phyloP scores from a whole-genome alignment of 2,113 vertebrate species.

The Aythya baeri region DNA sequence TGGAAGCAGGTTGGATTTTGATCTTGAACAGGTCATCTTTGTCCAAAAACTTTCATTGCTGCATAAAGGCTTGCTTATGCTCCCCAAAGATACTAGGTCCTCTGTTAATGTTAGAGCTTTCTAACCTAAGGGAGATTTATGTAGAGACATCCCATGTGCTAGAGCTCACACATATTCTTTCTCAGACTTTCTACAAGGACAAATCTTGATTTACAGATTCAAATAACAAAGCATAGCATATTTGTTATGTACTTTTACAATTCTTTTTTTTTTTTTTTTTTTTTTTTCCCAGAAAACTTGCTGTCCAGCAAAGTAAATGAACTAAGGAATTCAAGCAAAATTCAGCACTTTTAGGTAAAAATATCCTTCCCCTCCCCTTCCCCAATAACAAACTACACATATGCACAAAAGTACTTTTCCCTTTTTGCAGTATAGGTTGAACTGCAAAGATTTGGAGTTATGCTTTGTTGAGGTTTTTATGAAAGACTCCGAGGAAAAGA shows the following conservation, averaged over 20 bases:
- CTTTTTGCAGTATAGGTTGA: neutral
- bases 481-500: neutral
- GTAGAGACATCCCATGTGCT: neutral
- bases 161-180: neutral
- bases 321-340: neutral
- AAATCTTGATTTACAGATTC: neutral
- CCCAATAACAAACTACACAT: neutral
- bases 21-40: neutral
- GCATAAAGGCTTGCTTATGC: neutral
- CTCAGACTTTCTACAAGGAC: slow-evolving; percentile 2
- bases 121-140: neutral
- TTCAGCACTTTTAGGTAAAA: neutral
- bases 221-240: neutral
- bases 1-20: neutral
- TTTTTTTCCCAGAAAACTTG: neutral
- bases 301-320: neutral
- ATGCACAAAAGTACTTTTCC: neutral
- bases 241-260: neutral
- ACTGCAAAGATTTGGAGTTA: neutral
- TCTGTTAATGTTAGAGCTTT: neutral
- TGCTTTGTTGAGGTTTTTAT: neutral
- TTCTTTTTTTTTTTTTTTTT: neutral
- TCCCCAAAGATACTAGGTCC: neutral
- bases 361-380: neutral
- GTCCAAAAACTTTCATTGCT: neutral